A percentile compares a stretch with the other conserved stretches of the same genome.
Evolutionary conservation across 2,797 vertebrate genomes (phyloP).

Genomic region (Decapterus maruadsi): DNA sequence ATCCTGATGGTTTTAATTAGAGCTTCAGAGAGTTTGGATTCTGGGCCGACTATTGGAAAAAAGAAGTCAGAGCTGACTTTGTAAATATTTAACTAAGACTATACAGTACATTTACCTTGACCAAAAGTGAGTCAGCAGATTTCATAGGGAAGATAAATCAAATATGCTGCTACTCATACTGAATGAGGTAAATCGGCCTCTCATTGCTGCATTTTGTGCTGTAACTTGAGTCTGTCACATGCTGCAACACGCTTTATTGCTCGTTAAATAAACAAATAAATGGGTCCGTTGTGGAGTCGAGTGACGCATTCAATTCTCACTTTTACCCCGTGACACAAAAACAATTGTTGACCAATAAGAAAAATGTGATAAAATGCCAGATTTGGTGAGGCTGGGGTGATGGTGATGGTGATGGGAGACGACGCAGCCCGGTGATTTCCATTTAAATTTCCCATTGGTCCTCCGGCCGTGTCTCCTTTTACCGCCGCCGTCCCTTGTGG

Average conservation of each 20-base stretch:
- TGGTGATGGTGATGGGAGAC: constrained; percentile 2
- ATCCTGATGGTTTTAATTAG: not conserved
- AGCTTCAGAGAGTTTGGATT: not conserved
- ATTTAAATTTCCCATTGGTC: constrained; percentile 72
- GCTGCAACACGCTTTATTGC: not conserved
- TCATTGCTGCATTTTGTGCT: not conserved
- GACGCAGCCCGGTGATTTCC: constrained; percentile 54
- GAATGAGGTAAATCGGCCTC: too few relatives aligned
- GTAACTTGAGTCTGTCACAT: not conserved
- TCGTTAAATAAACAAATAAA: constrained; percentile 4
- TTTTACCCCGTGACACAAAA: constrained; percentile 5
- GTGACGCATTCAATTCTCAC: constrained; percentile 21
- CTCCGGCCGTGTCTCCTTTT: constrained; percentile 42
- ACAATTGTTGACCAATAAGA: constrained; percentile 33
- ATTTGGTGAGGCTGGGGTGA: not conserved
- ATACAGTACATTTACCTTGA: not conserved
- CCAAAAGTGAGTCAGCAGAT: not conserved
- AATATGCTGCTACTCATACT: too few relatives aligned
- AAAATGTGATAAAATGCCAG: constrained; percentile 36
- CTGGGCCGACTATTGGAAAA: not conserved
- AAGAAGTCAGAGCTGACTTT: not conserved
- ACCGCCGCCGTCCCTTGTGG: constrained; percentile 46
- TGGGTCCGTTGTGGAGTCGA: constrained; percentile 6
- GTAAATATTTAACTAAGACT: not conserved
- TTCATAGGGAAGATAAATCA: not conserved